Conservation (phyloP, 2,113 vertebrate genomes). For the Periophthalmodon schlosseri region DNA sequence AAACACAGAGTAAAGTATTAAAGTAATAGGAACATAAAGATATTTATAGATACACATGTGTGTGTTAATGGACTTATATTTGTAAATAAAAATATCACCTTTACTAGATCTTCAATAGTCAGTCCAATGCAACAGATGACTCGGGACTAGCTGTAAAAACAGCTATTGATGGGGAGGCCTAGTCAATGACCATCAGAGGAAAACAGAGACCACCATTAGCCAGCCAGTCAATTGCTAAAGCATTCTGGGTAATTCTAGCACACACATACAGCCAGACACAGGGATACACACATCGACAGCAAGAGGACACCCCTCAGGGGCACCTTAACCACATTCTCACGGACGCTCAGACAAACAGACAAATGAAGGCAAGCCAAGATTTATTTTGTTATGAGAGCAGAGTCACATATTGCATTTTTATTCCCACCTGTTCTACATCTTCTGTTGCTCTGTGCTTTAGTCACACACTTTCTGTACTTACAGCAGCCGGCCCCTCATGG, state of each 20-base stretch:
- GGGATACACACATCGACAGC: conserved; percentile 78
- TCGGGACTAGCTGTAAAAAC: conserved; percentile 66
- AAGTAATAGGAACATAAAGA: background rate
- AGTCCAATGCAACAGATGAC: conserved; percentile 24
- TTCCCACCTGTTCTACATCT: conserved; percentile 3
- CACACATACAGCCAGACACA: conserved; percentile 66
- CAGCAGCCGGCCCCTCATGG: conserved; percentile 29
- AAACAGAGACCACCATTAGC: conserved; percentile 82
- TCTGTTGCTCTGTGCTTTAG: background rate
- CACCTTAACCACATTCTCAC: conserved; percentile 54
- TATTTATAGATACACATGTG: too few relatives aligned
- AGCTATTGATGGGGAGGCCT: conserved; percentile 75
- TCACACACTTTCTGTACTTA: conserved; percentile 5
- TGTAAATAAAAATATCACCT: background rate
- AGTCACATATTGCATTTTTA: conserved; percentile 1
- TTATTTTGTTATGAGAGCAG: conserved; percentile 1
- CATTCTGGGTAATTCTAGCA: conserved; percentile 80
- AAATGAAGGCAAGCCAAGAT: conserved; percentile 15
- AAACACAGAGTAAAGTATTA: background rate
- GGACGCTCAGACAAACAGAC: conserved; percentile 29
- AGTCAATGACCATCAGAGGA: conserved; percentile 82
- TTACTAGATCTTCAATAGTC: conserved; percentile 12
- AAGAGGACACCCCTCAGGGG: conserved; percentile 79
- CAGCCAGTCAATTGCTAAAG: conserved; percentile 79
- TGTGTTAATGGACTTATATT: background rate